Base-by-base conservation (phyloP, 2,888 invertebrate species). In the Hyles lineata region DNA sequence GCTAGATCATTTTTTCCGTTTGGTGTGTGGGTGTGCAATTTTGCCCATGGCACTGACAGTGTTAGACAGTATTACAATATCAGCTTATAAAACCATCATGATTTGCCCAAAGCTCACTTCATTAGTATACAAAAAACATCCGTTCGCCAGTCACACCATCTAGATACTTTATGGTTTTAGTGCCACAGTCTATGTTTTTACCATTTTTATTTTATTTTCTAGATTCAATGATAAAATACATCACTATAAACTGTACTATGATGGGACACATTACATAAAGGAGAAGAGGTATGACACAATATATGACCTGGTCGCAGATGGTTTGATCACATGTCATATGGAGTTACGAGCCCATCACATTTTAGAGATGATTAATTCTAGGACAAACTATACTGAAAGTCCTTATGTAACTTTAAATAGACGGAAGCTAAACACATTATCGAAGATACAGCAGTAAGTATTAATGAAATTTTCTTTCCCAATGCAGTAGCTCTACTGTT, bases 271-370 rank as follows among this genome's bases (percentile, higher is more conserved):
- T 89, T 98, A 96, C 85, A 96, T 97, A 19, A 97, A 96, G 76
- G 97, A 97, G 73, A 97, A 97, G 84, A 92, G 97, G 73, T 99
- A 98, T 87, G 97, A 98, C 74, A 96, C 97, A 25, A 96, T 99
- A 43, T 96, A 97, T 77, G 97, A 98, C 76, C 91, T 99, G 76
- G 98, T 99, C 1, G 98, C 98, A 0, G 99, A 99, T 88, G 99
- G 99, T 0, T 95, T 99, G 6, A 97, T 99, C 73, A 97, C 97
- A n/a, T 97, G 98, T 89, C 98, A 98, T 86, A 96, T 99, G 94
- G 98, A 98, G 87, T 90, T 96, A 43, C 96, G 97, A 84, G 99
- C 98, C 0, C 97, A 97, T 5, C 97, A 97, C 74, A 97, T 99
- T 77, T 96, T 98, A 79, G 96, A 97, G 80, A 97, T 99, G 95